Evolutionary conservation across 2,113 vertebrate genomes (phyloP).

Genomic region (Megaptera novaeangliae): DNA sequence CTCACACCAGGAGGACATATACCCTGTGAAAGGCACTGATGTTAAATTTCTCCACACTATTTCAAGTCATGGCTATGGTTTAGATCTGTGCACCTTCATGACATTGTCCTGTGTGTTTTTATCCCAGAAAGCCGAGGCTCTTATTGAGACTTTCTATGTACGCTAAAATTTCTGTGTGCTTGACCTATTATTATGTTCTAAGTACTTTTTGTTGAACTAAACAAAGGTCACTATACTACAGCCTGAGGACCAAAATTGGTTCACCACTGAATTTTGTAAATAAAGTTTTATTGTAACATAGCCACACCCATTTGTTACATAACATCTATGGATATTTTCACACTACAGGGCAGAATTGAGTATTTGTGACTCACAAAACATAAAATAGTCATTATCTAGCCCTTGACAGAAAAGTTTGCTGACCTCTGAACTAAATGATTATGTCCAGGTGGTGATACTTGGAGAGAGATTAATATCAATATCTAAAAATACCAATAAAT

Average conservation of each 20-base stretch:
- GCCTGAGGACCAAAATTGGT: not conserved
- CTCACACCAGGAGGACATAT: not conserved
- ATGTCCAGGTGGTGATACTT: not conserved
- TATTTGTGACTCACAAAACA: not conserved
- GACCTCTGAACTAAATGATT: not conserved
- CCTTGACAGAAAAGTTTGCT: not conserved
- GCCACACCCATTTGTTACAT: not conserved
- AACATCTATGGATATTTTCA: not conserved
- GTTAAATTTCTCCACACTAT: not conserved
- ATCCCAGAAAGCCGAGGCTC: not conserved
- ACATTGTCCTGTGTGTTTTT: not conserved
- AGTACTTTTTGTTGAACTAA: not conserved
- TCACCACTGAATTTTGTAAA: not conserved
- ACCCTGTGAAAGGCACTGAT: not conserved
- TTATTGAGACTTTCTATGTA: not conserved
- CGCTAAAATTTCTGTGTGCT: not conserved
- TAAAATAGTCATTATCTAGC: not conserved
- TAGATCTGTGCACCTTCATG: not conserved
- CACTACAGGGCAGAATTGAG: accelerated
- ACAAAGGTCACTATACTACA: not conserved
- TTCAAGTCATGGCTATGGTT: not conserved
- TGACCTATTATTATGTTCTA: not conserved
- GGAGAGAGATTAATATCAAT: not conserved
- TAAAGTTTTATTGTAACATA: not conserved
- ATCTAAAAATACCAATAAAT: not conserved